These are phyloP conservation scores for Lordiphosa andalusiaca DNA, from an alignment of 2,888 invertebrate genomes.

Conservation along the genomic window DNA sequence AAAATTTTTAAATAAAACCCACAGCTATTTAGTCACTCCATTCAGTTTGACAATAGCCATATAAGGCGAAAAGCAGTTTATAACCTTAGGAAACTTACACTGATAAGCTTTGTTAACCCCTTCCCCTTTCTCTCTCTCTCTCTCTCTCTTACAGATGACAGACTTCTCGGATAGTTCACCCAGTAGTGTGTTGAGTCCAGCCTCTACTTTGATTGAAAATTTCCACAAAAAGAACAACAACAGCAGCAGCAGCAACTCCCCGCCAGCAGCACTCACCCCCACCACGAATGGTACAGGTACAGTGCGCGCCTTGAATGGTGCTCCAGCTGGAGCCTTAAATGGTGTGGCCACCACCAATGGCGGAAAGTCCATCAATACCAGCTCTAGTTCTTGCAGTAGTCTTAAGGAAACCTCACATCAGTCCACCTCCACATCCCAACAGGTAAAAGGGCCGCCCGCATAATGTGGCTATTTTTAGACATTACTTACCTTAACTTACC, in stretches of 20 bases:
- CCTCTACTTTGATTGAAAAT: slow-evolving; percentile 87
- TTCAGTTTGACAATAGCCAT: slow-evolving; percentile 3
- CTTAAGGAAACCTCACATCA: slow-evolving; percentile 80
- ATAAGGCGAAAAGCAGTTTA: slow-evolving; percentile 7
- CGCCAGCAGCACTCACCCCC: slow-evolving; percentile 1
- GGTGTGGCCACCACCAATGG: slow-evolving; percentile 24
- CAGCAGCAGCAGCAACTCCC: slow-evolving; percentile 20
- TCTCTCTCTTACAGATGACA: slow-evolving; percentile 74
- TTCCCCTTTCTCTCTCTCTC: not conserved
- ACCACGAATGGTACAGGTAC: no score
- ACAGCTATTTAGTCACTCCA: no score
- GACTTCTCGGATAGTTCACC: slow-evolving; percentile 80
- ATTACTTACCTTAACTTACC: slow-evolving; percentile 33
- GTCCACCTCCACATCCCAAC: slow-evolving; percentile 79
- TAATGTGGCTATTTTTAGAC: slow-evolving; percentile 30
- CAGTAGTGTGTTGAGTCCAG: slow-evolving; percentile 80
- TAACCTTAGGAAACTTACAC: not conserved
- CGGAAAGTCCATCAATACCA: slow-evolving; percentile 76
- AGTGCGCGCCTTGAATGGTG: slow-evolving; percentile 36
- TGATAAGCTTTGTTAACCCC: slow-evolving; percentile 18
- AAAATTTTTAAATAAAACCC: no score
- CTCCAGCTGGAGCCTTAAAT: not conserved
- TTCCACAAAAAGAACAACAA: slow-evolving; percentile 84
- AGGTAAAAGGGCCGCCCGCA: slow-evolving; percentile 63
- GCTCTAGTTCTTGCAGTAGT: slow-evolving; percentile 79